Evolutionary conservation across 1,140 invertebrate species (phyloP).

Genomic region (Drosophila ogumai): DNA sequence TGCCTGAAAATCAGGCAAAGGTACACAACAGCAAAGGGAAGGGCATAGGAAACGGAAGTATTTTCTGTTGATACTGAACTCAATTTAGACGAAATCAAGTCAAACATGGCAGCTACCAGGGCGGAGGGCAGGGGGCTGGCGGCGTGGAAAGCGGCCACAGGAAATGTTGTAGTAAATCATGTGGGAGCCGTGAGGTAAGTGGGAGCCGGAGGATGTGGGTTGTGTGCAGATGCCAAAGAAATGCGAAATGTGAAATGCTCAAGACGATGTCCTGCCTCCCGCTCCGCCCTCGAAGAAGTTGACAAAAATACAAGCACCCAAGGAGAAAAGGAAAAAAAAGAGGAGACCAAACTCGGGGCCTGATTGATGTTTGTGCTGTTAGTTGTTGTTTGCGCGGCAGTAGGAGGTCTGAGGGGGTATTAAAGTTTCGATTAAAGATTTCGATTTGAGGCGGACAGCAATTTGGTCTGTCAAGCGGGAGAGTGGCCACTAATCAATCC

Average conservation of each 20-base stretch:
- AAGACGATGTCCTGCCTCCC: conserved; percentile 63
- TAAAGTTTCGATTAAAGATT: conserved; percentile 80
- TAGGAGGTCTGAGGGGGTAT: conserved; percentile 30
- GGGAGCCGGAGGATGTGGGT: conserved; percentile 36
- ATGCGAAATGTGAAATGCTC: conserved; percentile 61
- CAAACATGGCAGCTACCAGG: conserved; percentile 76
- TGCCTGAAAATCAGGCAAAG: conserved; percentile 70
- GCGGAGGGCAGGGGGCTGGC: neutral
- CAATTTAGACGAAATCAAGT: conserved; percentile 83
- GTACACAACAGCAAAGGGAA: conserved; percentile 53
- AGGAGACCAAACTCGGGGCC: conserved; percentile 55
- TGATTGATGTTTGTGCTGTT: conserved; percentile 82
- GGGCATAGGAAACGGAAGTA: conserved; percentile 74
- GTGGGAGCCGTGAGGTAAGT: conserved; percentile 73
- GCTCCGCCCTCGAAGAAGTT: conserved; percentile 34
- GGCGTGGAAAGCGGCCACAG: conserved; percentile 42
- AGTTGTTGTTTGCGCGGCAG: conserved; percentile 69
- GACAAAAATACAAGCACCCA: conserved; percentile 56
- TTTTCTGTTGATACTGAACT: conserved; percentile 83
- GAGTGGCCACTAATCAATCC: conserved; percentile 49
- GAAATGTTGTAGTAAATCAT: conserved; percentile 79
- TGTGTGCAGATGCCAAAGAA: conserved; percentile 68
- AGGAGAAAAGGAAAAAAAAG: conserved; percentile 24
- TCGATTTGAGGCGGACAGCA: conserved; percentile 55
- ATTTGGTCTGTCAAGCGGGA: conserved; percentile 60